These are phyloP conservation scores for Halcyon badia DNA, from an alignment of 2,797 vertebrate genomes.

Conservation along the genomic window DNA sequence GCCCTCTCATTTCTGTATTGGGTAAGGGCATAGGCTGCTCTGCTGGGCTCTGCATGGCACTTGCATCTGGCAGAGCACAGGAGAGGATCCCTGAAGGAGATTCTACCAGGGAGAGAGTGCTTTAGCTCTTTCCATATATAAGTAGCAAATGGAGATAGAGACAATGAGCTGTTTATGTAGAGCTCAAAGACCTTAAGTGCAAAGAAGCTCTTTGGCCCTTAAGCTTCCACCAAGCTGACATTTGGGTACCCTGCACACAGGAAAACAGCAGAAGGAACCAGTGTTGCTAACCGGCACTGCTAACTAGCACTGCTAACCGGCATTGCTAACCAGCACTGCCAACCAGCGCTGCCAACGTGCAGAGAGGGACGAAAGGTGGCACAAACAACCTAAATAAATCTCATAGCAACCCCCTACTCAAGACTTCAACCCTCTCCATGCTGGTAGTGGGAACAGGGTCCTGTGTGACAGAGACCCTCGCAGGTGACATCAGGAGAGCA, in stretches of 20 bases:
- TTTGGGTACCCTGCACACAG: accelerated
- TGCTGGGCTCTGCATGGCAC: accelerated
- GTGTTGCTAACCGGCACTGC: neutral
- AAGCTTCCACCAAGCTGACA: neutral
- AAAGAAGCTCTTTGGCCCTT: neutral
- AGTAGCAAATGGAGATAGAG: neutral
- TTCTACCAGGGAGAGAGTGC: accelerated
- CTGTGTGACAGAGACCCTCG: accelerated
- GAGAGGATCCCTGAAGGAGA: neutral
- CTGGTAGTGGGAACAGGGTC: no score
- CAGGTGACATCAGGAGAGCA: neutral
- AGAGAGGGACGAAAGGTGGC: neutral
- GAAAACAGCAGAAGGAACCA: accelerated
- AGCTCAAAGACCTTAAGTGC: neutral
- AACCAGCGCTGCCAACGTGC: neutral
- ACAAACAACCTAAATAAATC: neutral
- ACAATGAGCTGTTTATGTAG: neutral
- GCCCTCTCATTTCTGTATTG: accelerated
- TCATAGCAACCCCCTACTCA: neutral
- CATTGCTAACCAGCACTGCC: neutral
- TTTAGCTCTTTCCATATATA: accelerated
- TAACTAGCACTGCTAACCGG: neutral
- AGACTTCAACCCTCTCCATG: neutral
- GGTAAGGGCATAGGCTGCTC: accelerated
- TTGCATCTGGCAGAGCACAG: accelerated